Percentiles rank a stretch among this genome's conserved stretches.
Conservation (phyloP, 2,797 vertebrate species). For the Helostoma temminkii region DNA sequence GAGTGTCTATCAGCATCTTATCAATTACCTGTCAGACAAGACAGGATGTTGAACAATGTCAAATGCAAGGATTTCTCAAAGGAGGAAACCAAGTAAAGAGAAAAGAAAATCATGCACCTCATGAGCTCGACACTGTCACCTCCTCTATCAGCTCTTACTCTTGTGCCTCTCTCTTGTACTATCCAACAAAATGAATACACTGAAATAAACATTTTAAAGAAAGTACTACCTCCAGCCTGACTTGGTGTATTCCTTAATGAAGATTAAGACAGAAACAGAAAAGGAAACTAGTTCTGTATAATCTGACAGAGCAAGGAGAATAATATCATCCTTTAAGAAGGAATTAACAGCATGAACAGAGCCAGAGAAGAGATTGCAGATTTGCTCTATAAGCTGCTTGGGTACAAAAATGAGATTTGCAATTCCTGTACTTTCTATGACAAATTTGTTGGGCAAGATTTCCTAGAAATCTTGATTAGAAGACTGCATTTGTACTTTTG, state of each 20-base stretch:
- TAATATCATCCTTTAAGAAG: conserved; percentile 52
- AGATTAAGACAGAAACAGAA: conserved; percentile 44
- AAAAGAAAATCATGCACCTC: background rate
- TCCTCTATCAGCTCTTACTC: background rate
- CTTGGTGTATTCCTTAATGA: background rate
- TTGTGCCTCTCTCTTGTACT: background rate
- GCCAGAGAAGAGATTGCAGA: conserved; percentile 65
- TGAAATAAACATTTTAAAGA: background rate
- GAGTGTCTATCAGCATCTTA: conserved; percentile 32
- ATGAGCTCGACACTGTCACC: background rate
- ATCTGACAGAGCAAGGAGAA: conserved; percentile 42
- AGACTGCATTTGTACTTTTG: background rate
- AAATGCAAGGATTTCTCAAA: conserved; percentile 14
- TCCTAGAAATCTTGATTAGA: conserved; percentile 57
- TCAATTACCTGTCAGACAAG: conserved; percentile 25
- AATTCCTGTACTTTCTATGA: conserved; percentile 38
- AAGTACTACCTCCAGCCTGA: background rate
- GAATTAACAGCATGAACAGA: conserved; percentile 59
- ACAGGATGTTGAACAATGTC: conserved; percentile 15
- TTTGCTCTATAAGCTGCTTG: conserved; percentile 70
- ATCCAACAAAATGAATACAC: background rate
- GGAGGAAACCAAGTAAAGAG: conserved; percentile 25
- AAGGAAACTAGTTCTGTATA: conserved; percentile 24
- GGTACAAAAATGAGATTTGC: conserved; percentile 59
- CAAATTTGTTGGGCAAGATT: conserved; percentile 47